Evolutionary conservation across 1,140 invertebrate genomes (phyloP), one percentile per base, ranked within the genome.

Genomic region (Stratiolaelaps scimitus): DNA sequence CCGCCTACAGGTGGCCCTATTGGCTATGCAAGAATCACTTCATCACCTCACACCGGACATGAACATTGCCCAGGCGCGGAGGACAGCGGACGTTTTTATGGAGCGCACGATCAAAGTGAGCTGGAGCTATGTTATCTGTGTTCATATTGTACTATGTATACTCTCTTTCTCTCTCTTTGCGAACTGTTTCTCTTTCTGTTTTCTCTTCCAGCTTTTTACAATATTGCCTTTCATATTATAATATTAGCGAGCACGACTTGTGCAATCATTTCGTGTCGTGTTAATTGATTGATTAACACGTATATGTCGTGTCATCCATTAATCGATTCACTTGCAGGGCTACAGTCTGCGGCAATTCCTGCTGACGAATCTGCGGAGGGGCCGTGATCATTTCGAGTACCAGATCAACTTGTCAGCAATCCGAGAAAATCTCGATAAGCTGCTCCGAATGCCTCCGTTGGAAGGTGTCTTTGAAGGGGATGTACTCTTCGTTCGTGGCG

Each of bases 401-500:
- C 53, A 29, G 20, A 60, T 60, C 4, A 75, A 79, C 28, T 75
- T 77, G 64, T 83, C 82, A 67, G 77, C 77, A 53, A 89, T 87
- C 86, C 80, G 83, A 68, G 73, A 86, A 0, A 89, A 90, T 78
- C 73, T 92, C 23, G 77, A 82, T 65, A 78, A 82, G 13, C 73
- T 93, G 56, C 78, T 80, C 45, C 75, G 81, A 30, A 84, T 66
- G 30, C 73, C 72, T 7, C 10, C 67, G 4, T 68, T 72, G 28
- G 40, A 67, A 20, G 47, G 53, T 10, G 64, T 64, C n/a, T 92
- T 82, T 72, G 71, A 76, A 46, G 84, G 84, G 28, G 83, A 84
- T 15, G 85, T 85, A 7, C 74, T 89, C 0, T 94, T 94, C 74
- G 81, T 96, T 69, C 86, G 82, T 66, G 91, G 92, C 65, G 80